phyloP scores from a whole-genome alignment of 2,888 invertebrate genomes.

The Phasia obesa region DNA sequence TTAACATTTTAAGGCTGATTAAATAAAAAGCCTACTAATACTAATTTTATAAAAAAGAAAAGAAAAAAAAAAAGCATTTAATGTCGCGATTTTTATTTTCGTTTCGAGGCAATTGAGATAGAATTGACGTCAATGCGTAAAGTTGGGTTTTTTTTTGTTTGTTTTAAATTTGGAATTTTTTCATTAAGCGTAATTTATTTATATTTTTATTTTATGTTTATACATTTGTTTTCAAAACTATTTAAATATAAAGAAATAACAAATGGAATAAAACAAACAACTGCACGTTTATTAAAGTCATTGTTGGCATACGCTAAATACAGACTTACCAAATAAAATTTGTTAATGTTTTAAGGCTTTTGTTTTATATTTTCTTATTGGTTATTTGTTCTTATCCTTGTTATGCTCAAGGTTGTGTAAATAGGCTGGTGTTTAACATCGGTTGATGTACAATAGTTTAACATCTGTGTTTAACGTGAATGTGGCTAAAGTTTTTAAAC shows the following conservation, averaged over 20 bases:
- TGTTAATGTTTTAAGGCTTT: conserved; percentile 22
- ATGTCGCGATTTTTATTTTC: conserved; percentile 42
- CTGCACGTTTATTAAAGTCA: background rate
- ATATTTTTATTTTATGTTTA: conserved; percentile 12
- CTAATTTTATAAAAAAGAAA: background rate
- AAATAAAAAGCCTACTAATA: conserved; percentile 4
- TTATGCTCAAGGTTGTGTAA: conserved; percentile 25
- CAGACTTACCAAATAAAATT: conserved; percentile 32
- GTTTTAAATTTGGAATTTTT: background rate
- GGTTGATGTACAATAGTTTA: background rate
- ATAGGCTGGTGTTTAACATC: background rate
- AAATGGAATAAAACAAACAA: conserved; percentile 6
- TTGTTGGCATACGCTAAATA: background rate
- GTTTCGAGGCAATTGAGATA: background rate
- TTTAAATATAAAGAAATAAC: conserved; percentile 21
- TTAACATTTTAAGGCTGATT: conserved; percentile 36
- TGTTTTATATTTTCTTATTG: background rate
- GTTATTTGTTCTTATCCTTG: conserved; percentile 13
- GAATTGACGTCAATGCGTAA: conserved; percentile 48
- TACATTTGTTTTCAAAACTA: background rate
- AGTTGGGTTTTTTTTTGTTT: conserved; percentile 25
- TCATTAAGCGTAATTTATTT: conserved; percentile 1
- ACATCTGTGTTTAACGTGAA: background rate
- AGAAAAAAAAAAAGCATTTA: background rate
- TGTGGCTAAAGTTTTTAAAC: too few relatives aligned